phyloP scores from a whole-genome alignment of 2,888 invertebrate genomes.

The Macrophya alboannulata region DNA sequence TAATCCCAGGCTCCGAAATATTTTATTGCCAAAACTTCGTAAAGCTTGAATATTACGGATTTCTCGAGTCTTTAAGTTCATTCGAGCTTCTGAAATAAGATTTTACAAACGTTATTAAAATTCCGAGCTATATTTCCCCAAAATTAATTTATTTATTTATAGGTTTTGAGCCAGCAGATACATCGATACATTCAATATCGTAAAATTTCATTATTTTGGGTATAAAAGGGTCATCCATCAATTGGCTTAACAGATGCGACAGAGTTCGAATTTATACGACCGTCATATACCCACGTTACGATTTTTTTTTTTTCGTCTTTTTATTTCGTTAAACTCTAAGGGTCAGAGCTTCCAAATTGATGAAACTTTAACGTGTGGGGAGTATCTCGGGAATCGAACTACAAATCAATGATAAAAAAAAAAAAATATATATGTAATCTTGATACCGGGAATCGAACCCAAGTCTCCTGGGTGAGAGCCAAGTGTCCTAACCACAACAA shows the following conservation, averaged over 20 bases:
- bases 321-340: too few species aligned
- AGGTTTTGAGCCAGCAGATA: not conserved
- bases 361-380: not conserved
- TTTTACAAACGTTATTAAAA: not conserved
- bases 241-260: not conserved
- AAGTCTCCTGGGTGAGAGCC: constrained; percentile 85
- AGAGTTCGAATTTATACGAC: not conserved
- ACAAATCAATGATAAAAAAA: constrained; percentile 56
- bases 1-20: not conserved
- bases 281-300: too few species aligned
- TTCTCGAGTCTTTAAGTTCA: not conserved
- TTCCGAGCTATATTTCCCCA: not conserved
- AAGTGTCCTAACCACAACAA: constrained; percentile 84
- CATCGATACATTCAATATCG: not conserved
- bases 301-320: too few species aligned
- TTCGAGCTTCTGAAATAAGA: not conserved
- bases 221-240: constrained; percentile 1
- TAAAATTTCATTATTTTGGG: not conserved
- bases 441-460: constrained; percentile 85
- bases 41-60: not conserved
- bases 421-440: too few species aligned
- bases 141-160: not conserved
- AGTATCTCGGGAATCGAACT: not conserved
- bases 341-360: not conserved
- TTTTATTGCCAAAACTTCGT: not conserved